Evolutionary conservation across 2,797 vertebrate genomes (phyloP).

Genomic region (Rachycentron canadum): DNA sequence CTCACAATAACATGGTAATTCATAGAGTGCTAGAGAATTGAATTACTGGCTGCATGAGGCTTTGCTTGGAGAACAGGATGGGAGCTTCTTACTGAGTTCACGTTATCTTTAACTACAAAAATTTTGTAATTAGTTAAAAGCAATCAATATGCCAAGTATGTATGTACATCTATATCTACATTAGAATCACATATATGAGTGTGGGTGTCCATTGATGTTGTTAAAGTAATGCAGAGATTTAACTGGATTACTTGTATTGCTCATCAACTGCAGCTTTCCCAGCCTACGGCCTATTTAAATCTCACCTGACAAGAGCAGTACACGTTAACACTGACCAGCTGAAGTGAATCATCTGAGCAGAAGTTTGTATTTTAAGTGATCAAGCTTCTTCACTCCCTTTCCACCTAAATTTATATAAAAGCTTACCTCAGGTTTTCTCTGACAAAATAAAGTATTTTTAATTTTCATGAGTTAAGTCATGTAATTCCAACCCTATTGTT

Average conservation of each 20-base stretch:
- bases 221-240: not conserved
- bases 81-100: constrained; percentile 15
- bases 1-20: constrained; percentile 43
- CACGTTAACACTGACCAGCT: not conserved
- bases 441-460: no score
- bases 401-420: not conserved
- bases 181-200: not conserved
- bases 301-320: not conserved
- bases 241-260: not conserved
- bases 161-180: not conserved
- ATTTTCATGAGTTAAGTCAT: no score
- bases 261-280: not conserved
- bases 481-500: no score
- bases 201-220: not conserved
- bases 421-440: not conserved
- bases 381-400: not conserved
- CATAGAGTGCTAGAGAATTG: constrained; percentile 31
- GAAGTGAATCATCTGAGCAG: not conserved
- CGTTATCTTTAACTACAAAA: not conserved
- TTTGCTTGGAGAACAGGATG: constrained; percentile 29
- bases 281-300: not conserved
- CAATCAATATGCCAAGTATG: not conserved
- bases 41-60: constrained; percentile 43
- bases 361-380: not conserved
- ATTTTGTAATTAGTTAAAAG: not conserved